These are phyloP conservation scores for Eulemur rufifrons DNA, from an alignment of 2,113 vertebrate genomes.

Conservation along the genomic window DNA sequence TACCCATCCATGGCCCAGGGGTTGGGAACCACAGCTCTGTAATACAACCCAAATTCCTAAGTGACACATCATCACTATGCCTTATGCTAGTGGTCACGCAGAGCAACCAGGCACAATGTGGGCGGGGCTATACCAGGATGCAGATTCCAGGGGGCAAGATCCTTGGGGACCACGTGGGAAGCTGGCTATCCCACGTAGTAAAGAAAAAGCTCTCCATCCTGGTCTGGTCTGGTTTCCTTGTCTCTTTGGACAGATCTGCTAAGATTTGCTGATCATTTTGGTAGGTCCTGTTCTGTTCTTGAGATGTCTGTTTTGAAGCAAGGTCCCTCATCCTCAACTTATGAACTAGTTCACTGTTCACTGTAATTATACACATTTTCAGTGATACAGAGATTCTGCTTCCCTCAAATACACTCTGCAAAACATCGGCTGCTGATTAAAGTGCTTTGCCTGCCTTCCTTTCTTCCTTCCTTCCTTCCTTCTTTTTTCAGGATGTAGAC, in stretches of 20 bases:
- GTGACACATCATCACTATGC: background rate
- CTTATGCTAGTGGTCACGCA: background rate
- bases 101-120: background rate
- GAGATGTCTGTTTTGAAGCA: background rate
- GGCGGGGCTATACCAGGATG: background rate
- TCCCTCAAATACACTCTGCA: background rate
- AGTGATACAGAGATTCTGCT: background rate
- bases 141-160: background rate
- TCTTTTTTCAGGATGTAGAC: background rate
- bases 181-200: background rate
- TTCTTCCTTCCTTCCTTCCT: background rate
- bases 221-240: background rate
- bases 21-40: too few relatives aligned
- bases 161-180: background rate
- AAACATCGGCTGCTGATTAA: background rate
- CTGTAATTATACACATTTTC: background rate
- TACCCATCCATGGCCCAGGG: too few relatives aligned
- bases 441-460: background rate
- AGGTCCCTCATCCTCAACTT: background rate
- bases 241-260: background rate
- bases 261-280: background rate
- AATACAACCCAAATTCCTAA: background rate
- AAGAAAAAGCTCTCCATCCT: background rate
- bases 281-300: background rate
- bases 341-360: background rate